Evolutionary conservation across 2,113 vertebrate genomes (phyloP).

Genomic region (Conger conger): DNA sequence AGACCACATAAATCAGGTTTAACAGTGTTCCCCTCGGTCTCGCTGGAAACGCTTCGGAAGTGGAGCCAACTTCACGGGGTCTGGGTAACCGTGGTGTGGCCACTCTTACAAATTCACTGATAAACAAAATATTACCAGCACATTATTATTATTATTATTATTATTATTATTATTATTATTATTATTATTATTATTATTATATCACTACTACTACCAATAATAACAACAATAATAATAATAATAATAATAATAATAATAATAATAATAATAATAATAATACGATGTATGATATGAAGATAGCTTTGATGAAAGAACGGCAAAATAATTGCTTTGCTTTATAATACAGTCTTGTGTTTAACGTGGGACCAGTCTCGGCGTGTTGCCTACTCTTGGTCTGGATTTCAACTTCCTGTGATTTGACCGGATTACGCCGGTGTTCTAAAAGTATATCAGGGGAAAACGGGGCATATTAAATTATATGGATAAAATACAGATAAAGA

Average conservation of each 20-base stretch:
- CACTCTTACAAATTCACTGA: background rate
- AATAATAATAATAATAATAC: no score
- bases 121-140: background rate
- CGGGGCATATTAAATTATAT: background rate
- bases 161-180: background rate
- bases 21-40: background rate
- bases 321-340: no score
- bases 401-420: background rate
- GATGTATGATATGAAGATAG: no score
- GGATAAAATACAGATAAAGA: background rate
- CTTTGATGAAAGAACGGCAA: no score
- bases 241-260: background rate
- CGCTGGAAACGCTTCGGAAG: background rate
- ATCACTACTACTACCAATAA: no score
- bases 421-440: background rate
- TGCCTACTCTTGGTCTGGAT: background rate
- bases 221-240: background rate
- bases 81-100: background rate
- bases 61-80: background rate
- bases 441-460: background rate
- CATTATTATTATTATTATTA: background rate
- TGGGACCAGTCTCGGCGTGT: background rate
- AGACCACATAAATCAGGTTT: slow-evolving; percentile 1
- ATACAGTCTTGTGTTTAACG: no score
- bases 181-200: background rate